Base-by-base conservation (phyloP, 1,140 invertebrate genomes). In the Lucilia cuprina region DNA sequence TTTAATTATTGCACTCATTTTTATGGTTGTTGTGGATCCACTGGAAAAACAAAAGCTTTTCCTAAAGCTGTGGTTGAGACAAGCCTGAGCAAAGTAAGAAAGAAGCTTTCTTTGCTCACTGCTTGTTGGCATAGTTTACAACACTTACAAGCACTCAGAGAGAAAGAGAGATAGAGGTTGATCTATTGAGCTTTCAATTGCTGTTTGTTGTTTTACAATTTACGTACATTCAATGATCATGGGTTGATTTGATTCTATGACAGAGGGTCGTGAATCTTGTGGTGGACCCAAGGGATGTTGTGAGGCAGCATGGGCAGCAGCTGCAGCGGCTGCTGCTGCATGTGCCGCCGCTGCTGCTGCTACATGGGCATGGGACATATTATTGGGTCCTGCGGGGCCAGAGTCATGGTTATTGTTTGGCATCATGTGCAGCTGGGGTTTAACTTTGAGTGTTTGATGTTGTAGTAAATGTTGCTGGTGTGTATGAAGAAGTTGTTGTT, bases 171-270 rank as follows among this genome's bases (percentile, higher is more conserved):
- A 41, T 2, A 7, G 5, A 41, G 41, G 41, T 10, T 41, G 41
- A 8, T 41, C 12, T 55, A 14, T 55, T 55, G 12, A 14, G 77
- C 77, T 5, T 30, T 41, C 80, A 41, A 8, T 5, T 77, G 5
- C 74, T 9, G 19, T n/a, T n/a, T 13, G 34, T 5, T 25, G 5
- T 21, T 25, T 19, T 30, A 30, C 3, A 17, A 30, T 86, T 84
- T 96, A 97, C 91, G 96, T 96, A 92, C 96, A 97, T 92, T 96
- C 96, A 87, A 97, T 96, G 86, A 96, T 96, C 92, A 96, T 95
- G 41, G 95, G 96, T 90, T 96, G 96, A 86, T 94, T 96, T 65
- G 95, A 96, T 92, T 96, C 96, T 90, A 97, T 97, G 82, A 96
- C 96, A 87, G 94, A 96, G 49, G 95, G 95, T 55, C 96, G 92